Evolutionary conservation across 2,797 vertebrate species (phyloP).

Genomic region (Ptychobarbus kaznakovi): DNA sequence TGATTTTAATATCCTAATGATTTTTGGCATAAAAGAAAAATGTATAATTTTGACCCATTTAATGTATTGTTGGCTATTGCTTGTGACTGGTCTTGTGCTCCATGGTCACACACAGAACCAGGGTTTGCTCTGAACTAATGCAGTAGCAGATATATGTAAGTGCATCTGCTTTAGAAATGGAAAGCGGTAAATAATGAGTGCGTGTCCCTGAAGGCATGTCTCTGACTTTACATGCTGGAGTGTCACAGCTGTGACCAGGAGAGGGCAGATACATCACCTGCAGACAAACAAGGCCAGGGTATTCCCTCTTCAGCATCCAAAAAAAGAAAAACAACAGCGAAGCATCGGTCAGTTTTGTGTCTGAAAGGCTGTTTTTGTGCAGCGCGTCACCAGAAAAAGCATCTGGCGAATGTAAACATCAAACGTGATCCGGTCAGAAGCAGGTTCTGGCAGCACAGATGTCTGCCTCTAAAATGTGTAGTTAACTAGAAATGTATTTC

Average conservation of each 20-base stretch:
- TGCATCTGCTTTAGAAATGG: not conserved
- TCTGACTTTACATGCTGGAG: constrained; percentile 62
- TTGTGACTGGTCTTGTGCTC: not conserved
- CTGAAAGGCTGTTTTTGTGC: not conserved
- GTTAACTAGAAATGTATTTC: not conserved
- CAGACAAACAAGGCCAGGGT: constrained; percentile 44
- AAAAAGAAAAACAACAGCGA: not conserved
- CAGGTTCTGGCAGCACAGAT: not conserved
- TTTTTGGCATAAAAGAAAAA: not conserved
- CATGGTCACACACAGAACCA: not conserved
- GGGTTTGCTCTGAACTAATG: too few species aligned
- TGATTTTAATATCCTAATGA: not conserved
- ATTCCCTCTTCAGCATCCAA: constrained; percentile 31
- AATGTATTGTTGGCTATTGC: not conserved
- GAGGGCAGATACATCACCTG: constrained; percentile 59
- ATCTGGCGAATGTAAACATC: not conserved
- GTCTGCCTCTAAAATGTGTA: not conserved
- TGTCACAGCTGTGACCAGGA: constrained; percentile 64
- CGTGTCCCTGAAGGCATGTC: constrained; percentile 59
- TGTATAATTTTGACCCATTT: not conserved
- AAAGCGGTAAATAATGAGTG: constrained; percentile 50
- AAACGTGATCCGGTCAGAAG: not conserved
- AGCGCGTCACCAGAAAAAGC: not conserved
- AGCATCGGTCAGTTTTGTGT: not conserved
- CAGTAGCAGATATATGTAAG: not conserved